Base-by-base conservation (phyloP, 2,113 vertebrate genomes). In the Lagopus muta region DNA sequence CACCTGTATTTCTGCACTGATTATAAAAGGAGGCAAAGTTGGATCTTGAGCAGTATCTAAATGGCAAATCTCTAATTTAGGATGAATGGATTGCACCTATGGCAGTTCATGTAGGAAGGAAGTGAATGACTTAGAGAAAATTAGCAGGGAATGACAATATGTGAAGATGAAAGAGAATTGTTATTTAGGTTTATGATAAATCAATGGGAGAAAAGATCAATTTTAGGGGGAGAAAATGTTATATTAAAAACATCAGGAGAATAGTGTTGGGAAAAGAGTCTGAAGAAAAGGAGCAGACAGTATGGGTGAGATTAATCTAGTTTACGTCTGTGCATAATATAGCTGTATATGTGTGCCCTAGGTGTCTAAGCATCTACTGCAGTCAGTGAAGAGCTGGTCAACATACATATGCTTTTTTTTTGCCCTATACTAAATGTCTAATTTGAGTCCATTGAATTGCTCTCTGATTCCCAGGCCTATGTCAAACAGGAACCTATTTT, bases 1-100 rank as follows among this genome's bases (percentile, higher is more conserved):
- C 1, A 0, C 2, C 6, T n/a, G 4, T 13, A 13, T 85, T 79
- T 9, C 20, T 79, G 40, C 40, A 36, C 4, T 70, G 36, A 42
- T 32, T 62, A 36, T 58, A 72, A 76, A 69, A 8, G 1, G 9
- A 81, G 13, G 15, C 5, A 92, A 88, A 74, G 6, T 19, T 42
- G 19, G 14, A 48, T 58, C 8, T 48, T 54, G 27, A 50, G 3
- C 10, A 65, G 6, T 61, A 61, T 30, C 54, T 76, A 36, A 10
- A 28, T 8, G 60, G 47, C 34, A 80, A 65, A 57, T 2, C 28
- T 19, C 57, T 34, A 60, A 58, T 16, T 57, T 75, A 1, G 2
- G 45, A 40, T 28, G 85, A 70, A 54, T 58, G 11, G 7, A 62
- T 72, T 21, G 71, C 16, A 80, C 2, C 3, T 58, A 19, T 13